phyloP scores from a whole-genome alignment of 2,113 vertebrate genomes.

The Strigops habroptila region DNA sequence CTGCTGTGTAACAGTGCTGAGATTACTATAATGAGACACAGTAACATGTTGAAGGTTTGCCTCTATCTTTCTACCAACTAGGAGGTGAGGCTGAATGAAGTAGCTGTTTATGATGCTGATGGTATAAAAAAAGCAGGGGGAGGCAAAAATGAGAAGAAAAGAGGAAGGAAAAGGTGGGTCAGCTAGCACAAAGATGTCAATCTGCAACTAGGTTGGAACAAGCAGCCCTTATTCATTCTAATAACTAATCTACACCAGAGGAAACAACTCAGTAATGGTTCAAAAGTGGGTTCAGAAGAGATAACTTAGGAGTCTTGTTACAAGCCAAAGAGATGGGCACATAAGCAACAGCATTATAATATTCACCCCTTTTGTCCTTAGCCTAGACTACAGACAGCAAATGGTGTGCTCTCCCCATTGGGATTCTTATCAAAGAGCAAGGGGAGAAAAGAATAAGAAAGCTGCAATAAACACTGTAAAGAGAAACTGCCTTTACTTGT shows the following conservation, averaged over 20 bases:
- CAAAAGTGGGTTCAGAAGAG: neutral
- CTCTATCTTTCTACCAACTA: neutral
- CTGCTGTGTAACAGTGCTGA: neutral
- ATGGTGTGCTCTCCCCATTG: neutral
- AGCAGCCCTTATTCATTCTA: neutral
- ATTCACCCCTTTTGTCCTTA: neutral
- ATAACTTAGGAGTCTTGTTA: neutral
- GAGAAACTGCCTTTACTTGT: conserved; percentile 22
- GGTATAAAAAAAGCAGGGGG: accelerated
- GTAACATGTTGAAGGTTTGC: neutral
- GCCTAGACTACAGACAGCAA: neutral
- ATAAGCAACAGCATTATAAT: neutral
- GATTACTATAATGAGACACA: neutral
- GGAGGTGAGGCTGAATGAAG: neutral
- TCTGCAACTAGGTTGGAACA: neutral
- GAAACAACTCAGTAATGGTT: neutral
- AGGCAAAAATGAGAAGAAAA: accelerated
- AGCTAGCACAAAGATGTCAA: neutral
- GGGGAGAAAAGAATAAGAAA: neutral
- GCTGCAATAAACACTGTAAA: neutral
- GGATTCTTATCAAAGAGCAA: conserved; percentile 13
- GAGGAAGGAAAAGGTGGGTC: neutral
- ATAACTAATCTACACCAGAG: neutral
- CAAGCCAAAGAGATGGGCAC: neutral
- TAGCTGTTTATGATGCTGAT: neutral